Evolutionary conservation across 2,113 vertebrate species (phyloP).

Genomic region (Tachysurus fulvidraco): DNA sequence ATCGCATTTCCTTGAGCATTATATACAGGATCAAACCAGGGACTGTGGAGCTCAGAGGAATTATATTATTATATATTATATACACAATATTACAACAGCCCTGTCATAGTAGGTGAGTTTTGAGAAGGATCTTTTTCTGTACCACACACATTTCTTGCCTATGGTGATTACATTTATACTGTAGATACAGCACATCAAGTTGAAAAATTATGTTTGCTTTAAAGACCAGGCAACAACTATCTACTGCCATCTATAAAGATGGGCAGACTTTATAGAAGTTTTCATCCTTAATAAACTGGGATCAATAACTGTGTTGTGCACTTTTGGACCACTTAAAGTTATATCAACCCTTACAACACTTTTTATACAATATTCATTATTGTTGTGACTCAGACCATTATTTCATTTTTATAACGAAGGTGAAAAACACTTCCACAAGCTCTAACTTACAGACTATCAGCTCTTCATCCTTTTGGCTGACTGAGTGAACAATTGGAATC

Average conservation of each 20-base stretch:
- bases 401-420: too few species aligned
- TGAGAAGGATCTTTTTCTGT: background rate
- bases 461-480: background rate
- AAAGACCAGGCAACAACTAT: background rate
- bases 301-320: background rate
- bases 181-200: background rate
- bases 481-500: background rate
- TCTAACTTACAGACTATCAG: slow-evolving; percentile 2
- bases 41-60: background rate
- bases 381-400: background rate
- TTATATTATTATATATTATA: background rate
- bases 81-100: background rate
- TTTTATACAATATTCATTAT: background rate
- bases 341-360: background rate
- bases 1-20: background rate
- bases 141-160: background rate
- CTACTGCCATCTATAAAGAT: background rate
- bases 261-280: background rate
- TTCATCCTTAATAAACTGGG: background rate
- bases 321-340: background rate
- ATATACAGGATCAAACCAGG: background rate
- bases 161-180: background rate
- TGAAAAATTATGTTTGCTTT: background rate
- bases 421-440: background rate
- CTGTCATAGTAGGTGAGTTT: background rate